phyloP scores from a whole-genome alignment of 2,113 vertebrate species.

The Sceloporus undulatus region DNA sequence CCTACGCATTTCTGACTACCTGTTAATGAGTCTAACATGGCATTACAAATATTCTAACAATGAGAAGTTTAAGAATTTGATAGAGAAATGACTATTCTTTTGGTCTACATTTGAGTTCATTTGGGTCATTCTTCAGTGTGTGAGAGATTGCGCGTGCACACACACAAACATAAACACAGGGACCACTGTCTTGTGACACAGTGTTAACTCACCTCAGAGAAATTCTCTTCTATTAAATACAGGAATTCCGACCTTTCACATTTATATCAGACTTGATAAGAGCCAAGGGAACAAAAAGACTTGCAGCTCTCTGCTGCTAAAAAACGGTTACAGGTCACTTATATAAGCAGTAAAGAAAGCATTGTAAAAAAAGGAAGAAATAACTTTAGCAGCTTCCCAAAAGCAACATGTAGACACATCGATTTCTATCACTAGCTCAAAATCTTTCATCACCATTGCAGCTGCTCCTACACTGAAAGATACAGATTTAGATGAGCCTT shows the following conservation, averaged over 20 bases:
- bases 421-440: background rate
- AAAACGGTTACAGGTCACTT: slow-evolving; percentile 6
- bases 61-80: background rate
- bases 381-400: background rate
- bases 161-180: background rate
- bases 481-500: background rate
- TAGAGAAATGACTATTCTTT: slow-evolving; percentile 35
- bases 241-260: slow-evolving; percentile 16
- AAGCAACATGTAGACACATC: background rate
- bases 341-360: background rate
- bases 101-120: slow-evolving; percentile 19
- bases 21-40: background rate
- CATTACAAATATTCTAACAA: background rate
- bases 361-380: background rate
- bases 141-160: background rate
- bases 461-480: background rate
- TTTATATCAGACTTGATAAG: slow-evolving; percentile 6
- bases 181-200: background rate
- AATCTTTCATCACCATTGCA: background rate
- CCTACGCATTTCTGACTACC: background rate
- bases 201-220: background rate
- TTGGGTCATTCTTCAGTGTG: background rate
- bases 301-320: background rate
- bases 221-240: background rate
- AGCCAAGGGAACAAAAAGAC: background rate